Evolutionary conservation across 2,888 invertebrate genomes (phyloP).

Genomic region (Suillia variegata): DNA sequence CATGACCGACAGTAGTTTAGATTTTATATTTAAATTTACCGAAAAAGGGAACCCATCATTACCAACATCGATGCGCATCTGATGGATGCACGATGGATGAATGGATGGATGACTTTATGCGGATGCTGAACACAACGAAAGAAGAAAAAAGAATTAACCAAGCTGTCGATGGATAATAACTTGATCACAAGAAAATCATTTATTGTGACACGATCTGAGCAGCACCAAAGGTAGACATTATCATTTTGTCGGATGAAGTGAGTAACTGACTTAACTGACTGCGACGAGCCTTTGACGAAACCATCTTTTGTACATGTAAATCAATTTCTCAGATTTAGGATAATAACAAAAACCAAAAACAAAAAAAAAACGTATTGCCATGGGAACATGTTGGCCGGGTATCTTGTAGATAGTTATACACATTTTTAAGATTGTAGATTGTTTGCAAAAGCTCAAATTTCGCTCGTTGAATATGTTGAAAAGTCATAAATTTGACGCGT

Average conservation of each 20-base stretch:
- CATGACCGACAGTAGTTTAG: no score
- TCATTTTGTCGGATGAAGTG: not conserved
- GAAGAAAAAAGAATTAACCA: conserved; percentile 22
- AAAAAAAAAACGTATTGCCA: no score
- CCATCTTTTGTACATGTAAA: no score
- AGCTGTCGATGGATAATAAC: conserved; percentile 40
- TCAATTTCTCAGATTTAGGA: no score
- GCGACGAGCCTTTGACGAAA: not conserved
- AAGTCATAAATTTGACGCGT: no score
- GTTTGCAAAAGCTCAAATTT: no score
- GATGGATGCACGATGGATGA: not conserved
- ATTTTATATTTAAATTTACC: no score
- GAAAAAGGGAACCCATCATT: conserved; percentile 44
- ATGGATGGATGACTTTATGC: not conserved
- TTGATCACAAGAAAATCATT: conserved; percentile 47
- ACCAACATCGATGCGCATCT: not conserved
- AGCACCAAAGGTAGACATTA: not conserved
- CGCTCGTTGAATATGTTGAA: no score
- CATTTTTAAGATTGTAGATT: no score
- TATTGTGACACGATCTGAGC: conserved; percentile 46
- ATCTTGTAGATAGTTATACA: no score
- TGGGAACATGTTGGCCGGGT: no score
- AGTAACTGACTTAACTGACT: not conserved
- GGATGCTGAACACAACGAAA: not conserved
- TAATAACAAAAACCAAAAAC: no score